Base-by-base conservation (phyloP, 2,888 invertebrate genomes). In the Oscheius sp. region DNA sequence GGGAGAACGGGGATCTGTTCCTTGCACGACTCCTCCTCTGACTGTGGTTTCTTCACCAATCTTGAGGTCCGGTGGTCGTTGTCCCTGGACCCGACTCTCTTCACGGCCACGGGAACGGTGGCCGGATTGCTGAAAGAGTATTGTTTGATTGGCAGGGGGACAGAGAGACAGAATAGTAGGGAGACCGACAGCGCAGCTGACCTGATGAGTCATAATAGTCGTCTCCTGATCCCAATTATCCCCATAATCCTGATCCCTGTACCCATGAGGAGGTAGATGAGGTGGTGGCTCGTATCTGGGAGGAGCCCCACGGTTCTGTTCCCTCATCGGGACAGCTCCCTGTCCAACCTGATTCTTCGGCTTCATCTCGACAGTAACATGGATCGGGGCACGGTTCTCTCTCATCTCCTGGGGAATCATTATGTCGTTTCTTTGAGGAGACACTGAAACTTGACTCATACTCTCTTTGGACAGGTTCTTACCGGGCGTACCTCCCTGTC, bases 161-260 rank as follows among this genome's bases (percentile, higher is more conserved):
- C 21, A 21, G 21, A 21, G 21, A 21, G 42, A 42, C 42, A 42
- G 42, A 7, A 42, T 42, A 21, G 21, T 21, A 21, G 21, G 21
- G 21, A 21, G 21, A 21, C 21, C 21, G 21, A 21, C 21, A 21
- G 21, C 21, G 21, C 7, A 3, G 3, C 42, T 42, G 4, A 42
- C 42, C 42, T 42, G 42, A 3, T 42, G 3, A 3, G n/a, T 60
- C 11, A 55, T 70, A 2, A 57, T 55, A 33, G 32, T 57, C 53
- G 68, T 55, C 21, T 68, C 37, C n/a, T 33, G 50, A 57, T 73
- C 73, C 73, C 73, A 73, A n/a, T 65, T 29, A 21, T 73, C 73
- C 32, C 66, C 66, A 58, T 73, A 73, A 47, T 65, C 73, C 7
- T 29, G n/a, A n/a, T 73, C 73, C 32, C 21, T 53, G 57, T 73